A percentile compares a stretch with the other conserved stretches of the same genome.
Evolutionary conservation across 2,888 invertebrate species (phyloP).

Genomic region (Dioctria linearis): DNA sequence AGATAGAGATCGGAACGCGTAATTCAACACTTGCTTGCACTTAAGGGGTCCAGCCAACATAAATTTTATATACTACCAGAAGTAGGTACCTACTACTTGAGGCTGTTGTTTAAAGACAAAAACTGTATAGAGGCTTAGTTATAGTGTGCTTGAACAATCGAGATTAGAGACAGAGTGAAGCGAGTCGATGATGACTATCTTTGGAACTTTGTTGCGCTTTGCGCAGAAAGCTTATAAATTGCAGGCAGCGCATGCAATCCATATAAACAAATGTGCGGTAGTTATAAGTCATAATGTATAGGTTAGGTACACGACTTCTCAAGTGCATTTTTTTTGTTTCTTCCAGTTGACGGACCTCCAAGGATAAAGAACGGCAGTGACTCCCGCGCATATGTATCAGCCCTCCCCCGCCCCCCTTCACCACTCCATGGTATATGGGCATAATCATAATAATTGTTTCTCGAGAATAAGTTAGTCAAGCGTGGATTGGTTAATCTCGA

Average conservation of each 20-base stretch:
- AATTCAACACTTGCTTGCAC: not conserved
- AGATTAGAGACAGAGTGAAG: not conserved
- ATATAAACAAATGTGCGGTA: not conserved
- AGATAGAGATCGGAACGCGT: slow-evolving; percentile 15
- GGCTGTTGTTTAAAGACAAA: not conserved
- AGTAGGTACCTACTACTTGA: not conserved
- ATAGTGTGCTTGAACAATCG: slow-evolving; percentile 4
- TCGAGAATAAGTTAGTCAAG: not conserved
- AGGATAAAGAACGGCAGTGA: slow-evolving; percentile 30
- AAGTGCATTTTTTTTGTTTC: no score
- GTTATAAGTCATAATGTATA: no score
- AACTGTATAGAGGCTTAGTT: not conserved
- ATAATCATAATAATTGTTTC: slow-evolving; percentile 35
- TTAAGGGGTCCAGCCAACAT: not conserved
- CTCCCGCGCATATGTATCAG: slow-evolving; percentile 12
- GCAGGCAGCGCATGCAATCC: not conserved
- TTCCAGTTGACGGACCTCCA: not conserved
- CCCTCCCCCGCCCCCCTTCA: not conserved
- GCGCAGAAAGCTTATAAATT: not conserved
- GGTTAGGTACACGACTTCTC: no score
- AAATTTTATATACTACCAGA: not conserved
- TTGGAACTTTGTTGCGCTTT: slow-evolving; percentile 6
- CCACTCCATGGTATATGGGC: not conserved
- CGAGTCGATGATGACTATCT: not conserved
- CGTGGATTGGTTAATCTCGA: slow-evolving; percentile 31